Percentiles rank a stretch among this genome's conserved stretches.
Conservation (phyloP, 2,113 vertebrate genomes). For the Nesogale talazaci region DNA sequence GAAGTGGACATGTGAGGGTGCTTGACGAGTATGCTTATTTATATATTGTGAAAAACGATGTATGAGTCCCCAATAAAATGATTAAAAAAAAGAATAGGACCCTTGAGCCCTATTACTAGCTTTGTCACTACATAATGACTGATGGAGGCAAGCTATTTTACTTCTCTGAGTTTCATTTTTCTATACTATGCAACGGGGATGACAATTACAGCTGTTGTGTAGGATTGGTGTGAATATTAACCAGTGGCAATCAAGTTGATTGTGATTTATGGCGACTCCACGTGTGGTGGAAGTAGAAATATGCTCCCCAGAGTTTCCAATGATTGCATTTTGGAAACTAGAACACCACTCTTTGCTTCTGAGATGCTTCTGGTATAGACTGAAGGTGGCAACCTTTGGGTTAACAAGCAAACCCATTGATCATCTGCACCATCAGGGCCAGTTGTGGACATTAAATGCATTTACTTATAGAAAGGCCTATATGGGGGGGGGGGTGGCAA, state of each 20-base stretch:
- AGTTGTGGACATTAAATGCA: slow-evolving; percentile 24
- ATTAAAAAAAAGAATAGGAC: no score
- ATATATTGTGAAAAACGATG: no score
- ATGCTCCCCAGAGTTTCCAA: background rate
- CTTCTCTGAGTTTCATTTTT: background rate
- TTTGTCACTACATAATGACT: background rate
- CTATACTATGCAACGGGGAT: slow-evolving; percentile 1
- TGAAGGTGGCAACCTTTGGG: background rate
- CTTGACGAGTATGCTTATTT: no score
- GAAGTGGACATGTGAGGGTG: no score
- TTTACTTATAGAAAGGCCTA: slow-evolving; percentile 43
- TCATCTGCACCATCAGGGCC: background rate
- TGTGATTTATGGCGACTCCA: background rate
- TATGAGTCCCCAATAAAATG: no score
- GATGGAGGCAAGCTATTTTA: background rate
- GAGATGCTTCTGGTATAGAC: background rate
- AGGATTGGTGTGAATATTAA: slow-evolving; percentile 12
- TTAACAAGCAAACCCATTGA: background rate
- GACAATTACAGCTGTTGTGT: background rate
- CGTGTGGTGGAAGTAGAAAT: background rate
- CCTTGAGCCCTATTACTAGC: background rate
- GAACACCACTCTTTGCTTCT: background rate
- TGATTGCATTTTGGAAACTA: background rate
- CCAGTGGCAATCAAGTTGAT: background rate
- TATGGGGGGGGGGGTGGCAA: no score